Conservation (phyloP, 2,113 vertebrate genomes). For the Anguilla rostrata region DNA sequence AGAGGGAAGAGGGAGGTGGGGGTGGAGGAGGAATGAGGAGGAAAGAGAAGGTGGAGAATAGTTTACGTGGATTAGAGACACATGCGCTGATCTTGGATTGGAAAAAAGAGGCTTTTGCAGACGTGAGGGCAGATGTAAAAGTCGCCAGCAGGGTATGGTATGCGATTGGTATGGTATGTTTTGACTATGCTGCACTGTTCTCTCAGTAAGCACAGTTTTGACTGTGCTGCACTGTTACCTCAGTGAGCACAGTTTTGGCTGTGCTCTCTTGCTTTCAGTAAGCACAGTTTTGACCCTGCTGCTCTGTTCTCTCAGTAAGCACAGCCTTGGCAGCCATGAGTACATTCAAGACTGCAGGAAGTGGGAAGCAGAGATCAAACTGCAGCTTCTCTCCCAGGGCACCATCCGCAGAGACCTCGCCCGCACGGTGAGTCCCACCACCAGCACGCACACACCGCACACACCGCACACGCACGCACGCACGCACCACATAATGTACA, state of each 20-base stretch:
- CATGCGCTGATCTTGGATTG: too few relatives aligned
- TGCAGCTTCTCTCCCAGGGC: constrained; percentile 82
- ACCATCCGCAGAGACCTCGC: constrained; percentile 83
- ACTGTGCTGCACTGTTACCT: constrained; percentile 40
- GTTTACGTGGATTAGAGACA: too few relatives aligned
- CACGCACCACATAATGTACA: too few relatives aligned
- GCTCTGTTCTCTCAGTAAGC: constrained; percentile 72
- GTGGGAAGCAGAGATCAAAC: constrained; percentile 92
- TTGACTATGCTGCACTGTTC: background rate
- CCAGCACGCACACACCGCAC: too few relatives aligned
- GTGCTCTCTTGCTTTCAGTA: background rate
- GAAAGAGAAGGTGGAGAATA: too few relatives aligned
- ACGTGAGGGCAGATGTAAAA: too few relatives aligned
- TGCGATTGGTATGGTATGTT: too few relatives aligned
- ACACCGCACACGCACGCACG: background rate
- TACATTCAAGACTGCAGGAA: constrained; percentile 96
- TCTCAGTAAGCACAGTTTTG: constrained; percentile 88
- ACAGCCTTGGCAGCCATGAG: constrained; percentile 93
- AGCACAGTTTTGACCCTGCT: background rate
- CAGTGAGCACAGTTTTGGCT: too few relatives aligned
- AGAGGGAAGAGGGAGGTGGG: too few relatives aligned
- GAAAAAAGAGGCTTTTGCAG: too few relatives aligned
- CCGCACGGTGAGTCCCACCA: constrained; percentile 77
- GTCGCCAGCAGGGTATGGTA: too few relatives aligned
- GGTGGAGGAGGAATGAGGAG: too few relatives aligned